Percentiles rank a stretch among this genome's conserved stretches.
Evolutionary conservation across 2,888 invertebrate species (phyloP).

Genomic region (Peribatodes rhomboidaria): DNA sequence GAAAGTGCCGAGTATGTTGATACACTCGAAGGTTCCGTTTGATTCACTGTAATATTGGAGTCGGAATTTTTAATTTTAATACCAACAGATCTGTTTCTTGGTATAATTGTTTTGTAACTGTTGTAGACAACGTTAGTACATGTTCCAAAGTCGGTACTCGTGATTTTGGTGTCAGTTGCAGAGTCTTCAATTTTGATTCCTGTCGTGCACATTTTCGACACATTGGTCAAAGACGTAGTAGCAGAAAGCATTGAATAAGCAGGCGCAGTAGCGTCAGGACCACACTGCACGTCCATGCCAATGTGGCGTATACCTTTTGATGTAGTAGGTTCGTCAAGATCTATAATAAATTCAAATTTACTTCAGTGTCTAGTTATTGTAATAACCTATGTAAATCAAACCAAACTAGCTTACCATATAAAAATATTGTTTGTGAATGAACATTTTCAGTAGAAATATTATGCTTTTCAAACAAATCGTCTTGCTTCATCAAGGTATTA

Average conservation of each 20-base stretch:
- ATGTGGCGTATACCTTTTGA: constrained; percentile 79
- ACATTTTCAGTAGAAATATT: constrained; percentile 57
- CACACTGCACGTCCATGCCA: constrained; percentile 77
- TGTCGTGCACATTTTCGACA: constrained; percentile 56
- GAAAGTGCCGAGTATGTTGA: constrained; percentile 55
- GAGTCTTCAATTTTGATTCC: constrained; percentile 66
- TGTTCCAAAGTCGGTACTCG: constrained; percentile 58
- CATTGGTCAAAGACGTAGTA: constrained; percentile 61
- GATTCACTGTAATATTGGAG: constrained; percentile 22
- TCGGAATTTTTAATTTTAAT: constrained; percentile 64
- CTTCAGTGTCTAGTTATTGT: neutral
- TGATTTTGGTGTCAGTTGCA: constrained; percentile 44
- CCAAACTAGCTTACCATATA: constrained; percentile 62
- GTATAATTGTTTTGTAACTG: constrained; percentile 48
- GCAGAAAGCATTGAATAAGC: constrained; percentile 58
- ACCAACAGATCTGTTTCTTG: constrained; percentile 56
- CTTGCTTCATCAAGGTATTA: constrained; percentile 57
- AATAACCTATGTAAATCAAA: neutral
- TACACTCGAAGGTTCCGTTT: constrained; percentile 40
- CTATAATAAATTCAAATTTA: constrained; percentile 54
- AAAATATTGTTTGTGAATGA: constrained; percentile 69
- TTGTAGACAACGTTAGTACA: constrained; percentile 49
- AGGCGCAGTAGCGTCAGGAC: constrained; percentile 63
- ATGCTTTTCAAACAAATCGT: constrained; percentile 54
- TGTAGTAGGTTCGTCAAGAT: constrained; percentile 80